These are phyloP conservation scores for Ceyx cyanopectus DNA, from an alignment of 2,113 vertebrate genomes.

Conservation along the genomic window DNA sequence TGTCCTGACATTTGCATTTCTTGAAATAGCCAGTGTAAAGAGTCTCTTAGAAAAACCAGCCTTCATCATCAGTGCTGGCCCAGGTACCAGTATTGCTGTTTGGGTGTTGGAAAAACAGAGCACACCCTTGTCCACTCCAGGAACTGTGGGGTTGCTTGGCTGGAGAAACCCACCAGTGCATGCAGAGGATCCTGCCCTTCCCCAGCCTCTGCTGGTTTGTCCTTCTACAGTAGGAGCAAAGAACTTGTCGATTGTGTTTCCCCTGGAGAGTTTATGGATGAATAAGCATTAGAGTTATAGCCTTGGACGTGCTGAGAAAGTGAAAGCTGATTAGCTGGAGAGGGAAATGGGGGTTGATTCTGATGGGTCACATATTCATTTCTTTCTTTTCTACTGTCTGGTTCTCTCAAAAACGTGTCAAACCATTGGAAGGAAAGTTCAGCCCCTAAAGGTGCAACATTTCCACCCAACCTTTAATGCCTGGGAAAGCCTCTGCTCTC, in stretches of 20 bases:
- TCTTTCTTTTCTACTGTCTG: background rate
- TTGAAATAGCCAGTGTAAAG: background rate
- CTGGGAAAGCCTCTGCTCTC: background rate
- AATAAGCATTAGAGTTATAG: background rate
- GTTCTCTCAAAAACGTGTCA: background rate
- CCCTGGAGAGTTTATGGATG: background rate
- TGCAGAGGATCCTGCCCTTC: background rate
- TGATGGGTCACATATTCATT: background rate
- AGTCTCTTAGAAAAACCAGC: background rate
- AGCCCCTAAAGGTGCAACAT: background rate
- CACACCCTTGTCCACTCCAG: background rate
- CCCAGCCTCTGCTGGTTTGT: background rate
- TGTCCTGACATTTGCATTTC: slow-evolving; percentile 35
- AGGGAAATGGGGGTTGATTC: background rate
- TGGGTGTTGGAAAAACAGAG: slow-evolving; percentile 56
- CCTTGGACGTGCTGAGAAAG: background rate
- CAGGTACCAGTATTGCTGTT: background rate
- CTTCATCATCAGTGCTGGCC: background rate
- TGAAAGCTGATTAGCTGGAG: background rate
- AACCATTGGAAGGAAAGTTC: background rate
- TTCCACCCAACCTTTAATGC: background rate
- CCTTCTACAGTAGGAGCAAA: background rate
- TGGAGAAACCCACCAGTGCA: background rate
- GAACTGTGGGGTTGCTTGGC: background rate
- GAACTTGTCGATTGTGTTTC: background rate